phyloP scores from a whole-genome alignment of 2,113 vertebrate genomes.

The Machaerirhynchus nigripectus region DNA sequence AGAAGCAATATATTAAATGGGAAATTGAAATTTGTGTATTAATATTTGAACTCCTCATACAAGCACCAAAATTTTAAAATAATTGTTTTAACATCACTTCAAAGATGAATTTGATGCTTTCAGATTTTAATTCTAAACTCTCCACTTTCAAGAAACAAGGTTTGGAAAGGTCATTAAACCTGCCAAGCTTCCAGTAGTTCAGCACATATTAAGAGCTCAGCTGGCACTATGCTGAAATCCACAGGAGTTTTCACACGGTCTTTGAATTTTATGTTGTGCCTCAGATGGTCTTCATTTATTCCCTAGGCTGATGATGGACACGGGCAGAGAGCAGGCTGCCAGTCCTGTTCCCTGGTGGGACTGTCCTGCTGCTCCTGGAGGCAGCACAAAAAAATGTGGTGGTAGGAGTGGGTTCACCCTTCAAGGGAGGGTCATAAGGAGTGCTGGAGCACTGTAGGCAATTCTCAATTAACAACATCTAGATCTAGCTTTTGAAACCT shows the following conservation, averaged over 20 bases:
- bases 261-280: not conserved
- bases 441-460: not conserved
- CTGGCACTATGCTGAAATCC: not conserved
- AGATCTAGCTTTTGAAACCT: not conserved
- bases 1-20: not conserved
- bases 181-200: not conserved
- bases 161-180: not conserved
- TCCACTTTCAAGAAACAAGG: not conserved
- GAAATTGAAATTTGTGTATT: not conserved
- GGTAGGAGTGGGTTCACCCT: not conserved
- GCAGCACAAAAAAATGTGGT: not conserved
- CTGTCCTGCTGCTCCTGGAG: not conserved
- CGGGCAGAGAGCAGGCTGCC: not conserved
- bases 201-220: not conserved
- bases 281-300: not conserved
- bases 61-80: not conserved
- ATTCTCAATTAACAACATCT: not conserved
- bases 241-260: not conserved
- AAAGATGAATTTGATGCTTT: not conserved
- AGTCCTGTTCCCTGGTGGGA: not conserved
- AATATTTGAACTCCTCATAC: not conserved
- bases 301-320: not conserved
- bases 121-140: not conserved
- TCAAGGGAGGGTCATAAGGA: not conserved
- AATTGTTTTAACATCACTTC: not conserved